Evolutionary conservation across 1,140 invertebrate genomes (phyloP).

Genomic region (Spodoptera frugiperda): DNA sequence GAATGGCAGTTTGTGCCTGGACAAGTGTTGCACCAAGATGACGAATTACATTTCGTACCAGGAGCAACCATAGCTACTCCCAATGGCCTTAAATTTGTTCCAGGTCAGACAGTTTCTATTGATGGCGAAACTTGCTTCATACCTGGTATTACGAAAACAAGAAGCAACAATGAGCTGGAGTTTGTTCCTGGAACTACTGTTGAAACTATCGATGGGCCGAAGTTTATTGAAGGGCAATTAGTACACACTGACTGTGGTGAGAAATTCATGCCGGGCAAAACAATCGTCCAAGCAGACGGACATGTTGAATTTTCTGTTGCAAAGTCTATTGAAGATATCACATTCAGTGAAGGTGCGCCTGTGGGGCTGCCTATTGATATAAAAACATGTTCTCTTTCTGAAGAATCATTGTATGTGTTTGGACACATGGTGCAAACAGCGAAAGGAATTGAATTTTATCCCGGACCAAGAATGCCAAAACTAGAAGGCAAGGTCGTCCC

Average conservation of each 20-base stretch:
- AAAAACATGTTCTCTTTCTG: conserved; percentile 85
- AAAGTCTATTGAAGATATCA: conserved; percentile 87
- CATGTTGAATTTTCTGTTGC: conserved; percentile 88
- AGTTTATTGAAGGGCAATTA: conserved; percentile 90
- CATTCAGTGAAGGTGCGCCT: conserved; percentile 84
- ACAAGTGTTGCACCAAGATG: conserved; percentile 84
- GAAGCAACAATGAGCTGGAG: conserved; percentile 66
- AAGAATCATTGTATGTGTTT: conserved; percentile 87
- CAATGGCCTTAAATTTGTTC: conserved; percentile 88
- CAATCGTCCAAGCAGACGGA: conserved; percentile 81
- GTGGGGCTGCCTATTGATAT: conserved; percentile 87
- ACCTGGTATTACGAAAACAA: conserved; percentile 86
- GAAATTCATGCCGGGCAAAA: conserved; percentile 88
- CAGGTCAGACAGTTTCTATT: conserved; percentile 88
- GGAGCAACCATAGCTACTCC: conserved; percentile 89
- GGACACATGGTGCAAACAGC: conserved; percentile 90
- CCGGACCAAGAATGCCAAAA: conserved; percentile 84
- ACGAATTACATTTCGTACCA: conserved; percentile 87
- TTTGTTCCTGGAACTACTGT: conserved; percentile 90
- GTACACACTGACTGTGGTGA: conserved; percentile 86
- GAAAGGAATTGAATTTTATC: conserved; percentile 90
- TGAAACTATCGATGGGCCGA: conserved; percentile 88
- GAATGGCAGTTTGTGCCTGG: conserved; percentile 89
- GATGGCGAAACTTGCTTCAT: conserved; percentile 84
- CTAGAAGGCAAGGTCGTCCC: conserved; percentile 88